Percentiles rank a stretch among this genome's conserved stretches.
phyloP scores from a whole-genome alignment of 64 coral and sea anemone species.

The Platygyra sinensis region DNA sequence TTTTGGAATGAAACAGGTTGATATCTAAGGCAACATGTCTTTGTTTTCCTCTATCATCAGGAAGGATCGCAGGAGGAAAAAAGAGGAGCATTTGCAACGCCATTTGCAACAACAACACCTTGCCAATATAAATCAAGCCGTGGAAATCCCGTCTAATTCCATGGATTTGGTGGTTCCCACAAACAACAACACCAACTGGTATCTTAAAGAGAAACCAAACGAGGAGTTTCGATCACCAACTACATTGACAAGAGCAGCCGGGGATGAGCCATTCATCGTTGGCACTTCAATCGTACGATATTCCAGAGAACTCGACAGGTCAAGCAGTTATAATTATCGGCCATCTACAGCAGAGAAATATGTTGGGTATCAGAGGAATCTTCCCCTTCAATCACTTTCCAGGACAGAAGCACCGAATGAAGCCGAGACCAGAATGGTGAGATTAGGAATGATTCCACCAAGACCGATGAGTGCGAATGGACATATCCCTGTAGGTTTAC shows the following conservation, averaged over 20 bases:
- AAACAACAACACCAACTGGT: slow-evolving; percentile 24
- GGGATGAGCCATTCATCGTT: slow-evolving; percentile 29
- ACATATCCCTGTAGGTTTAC: slow-evolving; percentile 4
- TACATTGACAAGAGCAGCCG: slow-evolving; percentile 15
- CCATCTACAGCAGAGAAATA: slow-evolving; percentile 3
- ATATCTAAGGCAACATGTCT: background rate
- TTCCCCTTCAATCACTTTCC: background rate
- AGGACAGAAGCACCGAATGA: background rate
- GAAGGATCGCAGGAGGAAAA: slow-evolving; percentile 14
- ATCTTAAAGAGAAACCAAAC: slow-evolving; percentile 17
- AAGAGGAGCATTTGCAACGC: background rate
- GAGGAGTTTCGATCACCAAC: background rate
- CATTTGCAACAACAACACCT: background rate
- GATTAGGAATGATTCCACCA: slow-evolving; percentile 33
- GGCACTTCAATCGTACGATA: slow-evolving; percentile 11
- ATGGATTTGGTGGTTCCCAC: background rate
- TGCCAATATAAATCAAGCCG: background rate
- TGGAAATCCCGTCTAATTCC: background rate
- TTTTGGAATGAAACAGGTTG: background rate
- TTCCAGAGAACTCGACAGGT: slow-evolving; percentile 41
- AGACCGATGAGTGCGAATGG: background rate
- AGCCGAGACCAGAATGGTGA: slow-evolving; percentile 28
- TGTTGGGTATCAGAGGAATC: slow-evolving; percentile 1
- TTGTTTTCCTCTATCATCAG: background rate
- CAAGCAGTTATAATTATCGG: background rate